Evolutionary conservation across 2,797 vertebrate genomes (phyloP), one percentile per base, ranked within the genome.

Genomic region (Hydrocynus forskahlii): DNA sequence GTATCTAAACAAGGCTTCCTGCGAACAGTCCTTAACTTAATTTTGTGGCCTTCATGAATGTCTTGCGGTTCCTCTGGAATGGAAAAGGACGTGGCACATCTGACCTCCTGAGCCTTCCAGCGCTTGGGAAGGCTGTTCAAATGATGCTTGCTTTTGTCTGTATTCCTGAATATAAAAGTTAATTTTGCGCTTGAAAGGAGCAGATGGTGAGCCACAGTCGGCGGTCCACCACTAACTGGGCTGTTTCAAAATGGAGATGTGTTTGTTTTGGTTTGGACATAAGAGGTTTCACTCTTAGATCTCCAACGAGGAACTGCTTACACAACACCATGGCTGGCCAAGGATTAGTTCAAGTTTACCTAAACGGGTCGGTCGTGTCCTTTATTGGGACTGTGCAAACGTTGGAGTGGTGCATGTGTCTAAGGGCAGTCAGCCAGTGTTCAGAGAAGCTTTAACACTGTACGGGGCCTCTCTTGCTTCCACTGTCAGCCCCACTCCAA

Each of bases 131-230:
- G n/a, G 38, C 62, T 57, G 59, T 48, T 5, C 66, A 55, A 80
- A 64, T 14, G 16, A 43, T 60, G 19, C 54, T 62, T 74, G 70
- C 16, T 80, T 74, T 66, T 60, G 52, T 60, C 25, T 8, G 45
- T 38, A 60, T 81, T 75, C 75, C 79, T 43, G 63, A 60, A 17
- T 16, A 45, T 80, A 67, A 67, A 57, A 67, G 21, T 64, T 48
- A 48, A 45, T 29, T 19, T 5, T 7, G 6, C 35, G 23, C 50
- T 35, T 80, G 52, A 29, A 55, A 64, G 48, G 59, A 67, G 60
- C 52, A 60, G 52, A 55, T 38, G 35, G 7, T 75, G 59, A 29
- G 48, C 48, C 70, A 67, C 23, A 35, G 71, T 59, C 43, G n/a
- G 21, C 59, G 62, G 79, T 67, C 64, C 62, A 29, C 13, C 3